These are phyloP conservation scores for Pseudorhiza aurosa DNA, from an alignment of 30 jellyfish, hydroid and myxozoan species.

Conservation along the genomic window DNA sequence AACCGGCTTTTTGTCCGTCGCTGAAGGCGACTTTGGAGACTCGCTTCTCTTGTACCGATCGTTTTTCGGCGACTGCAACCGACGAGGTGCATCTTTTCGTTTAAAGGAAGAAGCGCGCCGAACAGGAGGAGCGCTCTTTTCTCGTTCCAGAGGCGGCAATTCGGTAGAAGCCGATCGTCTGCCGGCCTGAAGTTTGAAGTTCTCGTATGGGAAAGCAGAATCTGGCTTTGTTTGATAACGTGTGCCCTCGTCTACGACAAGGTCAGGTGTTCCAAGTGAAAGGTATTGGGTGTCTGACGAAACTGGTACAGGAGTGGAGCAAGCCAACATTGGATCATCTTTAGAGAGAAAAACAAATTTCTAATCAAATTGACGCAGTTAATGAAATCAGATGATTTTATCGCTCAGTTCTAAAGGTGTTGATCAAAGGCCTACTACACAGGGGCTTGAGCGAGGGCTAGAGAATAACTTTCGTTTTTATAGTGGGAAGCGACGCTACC, in stretches of 20 bases:
- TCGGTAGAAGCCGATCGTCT: constrained; percentile 38
- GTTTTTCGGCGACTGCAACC: constrained; percentile 20
- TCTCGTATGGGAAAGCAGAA: constrained; percentile 8
- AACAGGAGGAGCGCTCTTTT: constrained; percentile 17
- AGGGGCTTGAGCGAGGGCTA: no score
- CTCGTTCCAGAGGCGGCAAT: constrained; percentile 30
- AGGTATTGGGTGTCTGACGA: constrained; percentile 60
- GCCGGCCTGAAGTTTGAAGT: constrained; percentile 6
- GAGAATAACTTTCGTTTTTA: no score
- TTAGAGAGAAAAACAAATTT: neutral
- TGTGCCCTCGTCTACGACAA: neutral
- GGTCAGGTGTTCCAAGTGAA: constrained; percentile 65
- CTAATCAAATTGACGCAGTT: neutral
- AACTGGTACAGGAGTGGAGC: constrained; percentile 56
- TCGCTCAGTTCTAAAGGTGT: neutral
- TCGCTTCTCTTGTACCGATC: constrained; percentile 17
- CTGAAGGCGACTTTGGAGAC: constrained; percentile 17
- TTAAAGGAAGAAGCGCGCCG: constrained; percentile 53
- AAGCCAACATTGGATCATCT: constrained; percentile 47
- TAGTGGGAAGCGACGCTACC: no score
- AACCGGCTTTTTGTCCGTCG: neutral
- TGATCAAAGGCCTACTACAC: no score
- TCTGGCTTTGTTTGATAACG: neutral
- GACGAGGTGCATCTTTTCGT: constrained; percentile 35
- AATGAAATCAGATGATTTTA: neutral